These are phyloP conservation scores for Cantharis nigra DNA, from an alignment of 2,888 invertebrate genomes.

Conservation along the genomic window DNA sequence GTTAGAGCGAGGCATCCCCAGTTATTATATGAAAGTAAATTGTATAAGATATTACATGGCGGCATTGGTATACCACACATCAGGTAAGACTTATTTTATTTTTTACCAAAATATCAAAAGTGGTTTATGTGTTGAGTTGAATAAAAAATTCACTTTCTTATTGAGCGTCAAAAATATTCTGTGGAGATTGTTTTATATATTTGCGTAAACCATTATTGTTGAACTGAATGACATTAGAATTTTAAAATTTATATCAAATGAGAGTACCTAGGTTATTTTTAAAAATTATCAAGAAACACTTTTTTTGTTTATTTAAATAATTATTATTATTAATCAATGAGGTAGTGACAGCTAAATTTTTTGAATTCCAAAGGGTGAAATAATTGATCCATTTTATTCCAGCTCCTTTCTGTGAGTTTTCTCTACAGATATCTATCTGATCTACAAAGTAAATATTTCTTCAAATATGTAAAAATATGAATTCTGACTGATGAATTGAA, in stretches of 20 bases:
- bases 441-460: no score
- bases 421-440: no score
- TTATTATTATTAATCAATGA: neutral
- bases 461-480: no score
- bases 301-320: neutral
- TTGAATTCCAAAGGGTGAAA: no score
- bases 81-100: conserved; percentile 65
- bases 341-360: neutral
- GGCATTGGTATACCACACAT: conserved; percentile 96
- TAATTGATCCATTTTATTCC: no score
- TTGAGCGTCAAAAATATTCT: neutral
- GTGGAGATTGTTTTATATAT: neutral
- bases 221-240: neutral
- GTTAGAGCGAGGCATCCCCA: conserved; percentile 97
- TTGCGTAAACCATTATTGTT: neutral
- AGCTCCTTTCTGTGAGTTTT: no score
- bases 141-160: neutral
- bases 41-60: conserved; percentile 98
- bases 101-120: neutral
- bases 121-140: neutral
- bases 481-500: no score
- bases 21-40: conserved; percentile 97
- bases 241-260: neutral
- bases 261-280: neutral
- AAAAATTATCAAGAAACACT: neutral